These are phyloP conservation scores for Mesorhabditis sp. DNA, from an alignment of 2,888 invertebrate genomes.

Conservation along the genomic window DNA sequence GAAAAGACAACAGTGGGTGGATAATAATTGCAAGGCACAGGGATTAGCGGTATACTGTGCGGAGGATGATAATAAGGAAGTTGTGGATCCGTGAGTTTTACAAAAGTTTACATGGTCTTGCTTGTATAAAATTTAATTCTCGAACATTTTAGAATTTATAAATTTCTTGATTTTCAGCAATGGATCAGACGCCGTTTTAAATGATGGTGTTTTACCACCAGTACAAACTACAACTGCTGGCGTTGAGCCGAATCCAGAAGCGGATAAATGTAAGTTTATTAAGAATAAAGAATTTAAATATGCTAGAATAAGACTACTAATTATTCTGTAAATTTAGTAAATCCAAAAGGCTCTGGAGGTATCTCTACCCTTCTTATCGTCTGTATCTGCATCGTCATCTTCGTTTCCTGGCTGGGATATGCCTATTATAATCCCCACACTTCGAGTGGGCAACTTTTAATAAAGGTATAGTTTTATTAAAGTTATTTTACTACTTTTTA, in stretches of 20 bases:
- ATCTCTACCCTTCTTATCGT: conserved; percentile 68
- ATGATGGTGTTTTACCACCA: too few relatives aligned
- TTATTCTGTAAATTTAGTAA: conserved; percentile 1
- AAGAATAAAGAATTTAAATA: too few relatives aligned
- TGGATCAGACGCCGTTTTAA: too few relatives aligned
- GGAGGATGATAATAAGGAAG: conserved; percentile 20
- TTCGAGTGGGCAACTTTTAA: conserved; percentile 88
- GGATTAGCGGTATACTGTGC: conserved; percentile 24
- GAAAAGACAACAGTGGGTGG: conserved; percentile 49
- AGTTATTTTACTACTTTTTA: background rate
- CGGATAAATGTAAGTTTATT: too few relatives aligned
- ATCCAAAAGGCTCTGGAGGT: conserved; percentile 19
- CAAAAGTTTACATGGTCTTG: too few relatives aligned
- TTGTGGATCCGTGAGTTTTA: conserved; percentile 16
- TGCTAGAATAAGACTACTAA: too few relatives aligned
- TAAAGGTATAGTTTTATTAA: conserved; percentile 70
- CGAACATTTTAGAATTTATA: too few relatives aligned
- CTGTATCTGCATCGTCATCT: conserved; percentile 69
- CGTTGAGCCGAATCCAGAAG: too few relatives aligned
- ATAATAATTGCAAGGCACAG: conserved; percentile 43
- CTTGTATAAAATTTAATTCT: too few relatives aligned
- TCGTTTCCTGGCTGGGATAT: conserved; percentile 81
- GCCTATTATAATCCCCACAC: conserved; percentile 95
- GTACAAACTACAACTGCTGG: too few relatives aligned
- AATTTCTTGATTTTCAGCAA: too few relatives aligned